Evolutionary conservation across 2,113 vertebrate genomes (phyloP).

Genomic region (Limanda limanda): DNA sequence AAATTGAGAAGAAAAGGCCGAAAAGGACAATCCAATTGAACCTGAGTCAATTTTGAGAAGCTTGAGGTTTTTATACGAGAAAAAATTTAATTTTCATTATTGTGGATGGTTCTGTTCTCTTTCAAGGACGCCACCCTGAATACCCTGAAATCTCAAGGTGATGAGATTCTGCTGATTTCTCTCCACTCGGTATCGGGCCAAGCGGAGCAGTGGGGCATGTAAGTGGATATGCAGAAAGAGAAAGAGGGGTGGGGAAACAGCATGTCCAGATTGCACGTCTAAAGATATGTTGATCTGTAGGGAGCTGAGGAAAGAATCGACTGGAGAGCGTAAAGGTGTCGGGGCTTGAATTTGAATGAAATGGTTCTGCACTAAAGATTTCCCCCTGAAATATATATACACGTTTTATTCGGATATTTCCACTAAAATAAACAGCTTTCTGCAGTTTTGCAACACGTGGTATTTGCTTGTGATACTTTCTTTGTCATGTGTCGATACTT

Average conservation of each 20-base stretch:
- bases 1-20: too few species aligned
- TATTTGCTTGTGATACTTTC: background rate
- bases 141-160: slow-evolving; percentile 17
- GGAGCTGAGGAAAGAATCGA: background rate
- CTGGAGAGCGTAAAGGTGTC: background rate
- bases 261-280: background rate
- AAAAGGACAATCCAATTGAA: too few species aligned
- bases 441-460: background rate
- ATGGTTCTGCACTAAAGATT: too few species aligned
- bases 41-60: too few species aligned
- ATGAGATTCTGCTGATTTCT: background rate
- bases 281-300: background rate
- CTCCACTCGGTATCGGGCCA: background rate
- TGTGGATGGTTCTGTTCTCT: slow-evolving; percentile 14
- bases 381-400: too few species aligned
- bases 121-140: slow-evolving; percentile 48
- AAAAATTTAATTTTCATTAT: slow-evolving; percentile 14
- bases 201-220: background rate
- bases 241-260: slow-evolving; percentile 7
- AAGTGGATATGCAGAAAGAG: background rate
- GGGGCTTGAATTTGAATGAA: background rate
- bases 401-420: too few species aligned
- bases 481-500: slow-evolving; percentile 46
- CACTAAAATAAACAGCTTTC: too few species aligned
- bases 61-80: background rate